Evolutionary conservation across 2,113 vertebrate genomes (phyloP).

Genomic region (Gorsachius goisagi): DNA sequence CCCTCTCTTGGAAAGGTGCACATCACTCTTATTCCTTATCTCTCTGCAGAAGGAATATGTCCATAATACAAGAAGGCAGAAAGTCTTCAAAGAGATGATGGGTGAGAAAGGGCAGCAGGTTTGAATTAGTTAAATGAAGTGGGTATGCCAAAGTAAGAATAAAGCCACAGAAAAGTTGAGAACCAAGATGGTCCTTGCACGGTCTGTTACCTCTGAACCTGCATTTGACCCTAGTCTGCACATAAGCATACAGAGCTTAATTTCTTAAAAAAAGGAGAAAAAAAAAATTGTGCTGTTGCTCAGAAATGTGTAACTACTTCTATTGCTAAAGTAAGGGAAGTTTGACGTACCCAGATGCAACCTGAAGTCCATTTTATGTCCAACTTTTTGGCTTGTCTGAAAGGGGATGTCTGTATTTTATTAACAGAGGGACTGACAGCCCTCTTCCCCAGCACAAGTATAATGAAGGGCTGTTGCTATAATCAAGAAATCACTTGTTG

Average conservation of each 20-base stretch:
- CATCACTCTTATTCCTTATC: not conserved
- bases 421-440: not conserved
- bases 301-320: not conserved
- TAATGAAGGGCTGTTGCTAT: constrained; percentile 32
- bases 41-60: not conserved
- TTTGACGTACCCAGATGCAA: not conserved
- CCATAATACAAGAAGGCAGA: not conserved
- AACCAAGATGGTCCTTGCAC: not conserved
- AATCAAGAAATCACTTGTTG: constrained; percentile 60
- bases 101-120: not conserved
- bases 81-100: not conserved
- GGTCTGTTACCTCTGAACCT: not conserved
- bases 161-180: not conserved
- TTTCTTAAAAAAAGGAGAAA: not conserved
- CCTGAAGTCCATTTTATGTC: not conserved
- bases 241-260: not conserved
- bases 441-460: not conserved
- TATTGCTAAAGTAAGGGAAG: not conserved
- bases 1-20: not conserved
- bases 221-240: not conserved
- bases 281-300: not conserved
- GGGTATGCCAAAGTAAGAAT: not conserved
- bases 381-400: not conserved
- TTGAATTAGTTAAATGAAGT: not conserved
- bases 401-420: not conserved